Base-by-base conservation (phyloP, 2,888 invertebrate genomes). In the Pedicia rivosa region DNA sequence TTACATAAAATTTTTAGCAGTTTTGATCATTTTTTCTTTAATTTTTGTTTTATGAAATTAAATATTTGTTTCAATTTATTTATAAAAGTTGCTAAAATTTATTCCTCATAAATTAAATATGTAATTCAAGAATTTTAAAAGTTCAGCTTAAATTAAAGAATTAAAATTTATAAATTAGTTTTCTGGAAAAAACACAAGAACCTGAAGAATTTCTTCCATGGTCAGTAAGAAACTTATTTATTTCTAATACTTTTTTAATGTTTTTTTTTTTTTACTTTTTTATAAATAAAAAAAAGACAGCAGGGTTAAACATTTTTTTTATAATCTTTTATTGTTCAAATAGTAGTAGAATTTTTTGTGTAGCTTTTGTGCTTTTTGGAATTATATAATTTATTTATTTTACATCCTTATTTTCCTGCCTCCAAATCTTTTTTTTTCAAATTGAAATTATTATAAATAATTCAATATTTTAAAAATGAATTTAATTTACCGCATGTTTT, bases 151-250 rank as follows among this genome's bases (percentile, higher is more conserved):
- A 31, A 31, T 32, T 22, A 32, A 20, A 20, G 14, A 32, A 12
- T 32, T 20, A 17, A 20, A 32, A 32, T 32, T 32, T 32, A 13
- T 20, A 20, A 13, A 32, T 32, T 35, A 78, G 78, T 77, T 74
- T 73, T 70, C 74, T 77, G 76, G 78, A 78, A 71, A 78, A 78
- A 67, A 60, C 66, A 50, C 71, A 69, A 67, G 77, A 77, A 62
- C 67, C 70, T 61, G 70, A 78, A 74, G 78, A 77, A 65, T 77
- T 72, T 70, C 71, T 74, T 63, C 78, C 78, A 72, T 78, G 78
- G 78, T 78, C 74, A 75, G 78, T 78, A 78, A 69, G 55, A 50
- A 38, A 37, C 6, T 12, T 12, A 12, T 16, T 27, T 31, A 43
- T 39, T 39, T 12, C n/a, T 28, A 16, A 13, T 10, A 6, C 27